phyloP scores from a whole-genome alignment of 2,888 invertebrate genomes.

The Leucoma salicis region DNA sequence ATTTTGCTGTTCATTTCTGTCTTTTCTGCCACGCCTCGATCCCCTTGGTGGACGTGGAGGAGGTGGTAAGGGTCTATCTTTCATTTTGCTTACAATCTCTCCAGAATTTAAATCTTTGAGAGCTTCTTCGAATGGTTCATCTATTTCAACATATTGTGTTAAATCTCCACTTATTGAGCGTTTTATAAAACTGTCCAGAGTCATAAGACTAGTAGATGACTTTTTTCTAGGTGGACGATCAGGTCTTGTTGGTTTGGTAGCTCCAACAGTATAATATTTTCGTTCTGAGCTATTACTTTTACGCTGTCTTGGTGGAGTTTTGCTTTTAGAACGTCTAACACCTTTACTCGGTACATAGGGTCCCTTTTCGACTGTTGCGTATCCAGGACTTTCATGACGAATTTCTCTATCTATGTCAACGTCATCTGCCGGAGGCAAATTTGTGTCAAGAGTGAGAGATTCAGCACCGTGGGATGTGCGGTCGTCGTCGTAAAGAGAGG shows the following conservation, averaged over 20 bases:
- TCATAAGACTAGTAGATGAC: conserved; percentile 79
- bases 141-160: conserved; percentile 84
- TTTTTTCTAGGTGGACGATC: conserved; percentile 85
- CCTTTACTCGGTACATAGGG: conserved; percentile 84
- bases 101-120: conserved; percentile 87
- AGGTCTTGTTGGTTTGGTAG: conserved; percentile 72
- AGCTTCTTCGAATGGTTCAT: conserved; percentile 81
- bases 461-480: conserved; percentile 88
- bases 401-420: conserved; percentile 60
- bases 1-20: conserved; percentile 43
- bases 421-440: conserved; percentile 53
- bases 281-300: conserved; percentile 78
- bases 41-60: conserved; percentile 92
- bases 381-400: conserved; percentile 83
- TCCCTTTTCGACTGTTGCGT: conserved; percentile 89
- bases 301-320: conserved; percentile 74
- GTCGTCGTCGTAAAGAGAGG: conserved; percentile 85
- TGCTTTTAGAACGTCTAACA: conserved; percentile 78
- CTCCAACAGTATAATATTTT: conserved; percentile 86
- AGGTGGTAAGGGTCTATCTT: conserved; percentile 91
- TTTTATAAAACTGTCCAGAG: conserved; percentile 76
- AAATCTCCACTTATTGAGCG: conserved; percentile 65
- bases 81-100: conserved; percentile 90
- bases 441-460: conserved; percentile 81
- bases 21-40: conserved; percentile 65